A percentile compares a stretch with the other conserved stretches of the same genome.
phyloP scores from a whole-genome alignment of 1,140 invertebrate genomes.

The Penaeus japonicus region DNA sequence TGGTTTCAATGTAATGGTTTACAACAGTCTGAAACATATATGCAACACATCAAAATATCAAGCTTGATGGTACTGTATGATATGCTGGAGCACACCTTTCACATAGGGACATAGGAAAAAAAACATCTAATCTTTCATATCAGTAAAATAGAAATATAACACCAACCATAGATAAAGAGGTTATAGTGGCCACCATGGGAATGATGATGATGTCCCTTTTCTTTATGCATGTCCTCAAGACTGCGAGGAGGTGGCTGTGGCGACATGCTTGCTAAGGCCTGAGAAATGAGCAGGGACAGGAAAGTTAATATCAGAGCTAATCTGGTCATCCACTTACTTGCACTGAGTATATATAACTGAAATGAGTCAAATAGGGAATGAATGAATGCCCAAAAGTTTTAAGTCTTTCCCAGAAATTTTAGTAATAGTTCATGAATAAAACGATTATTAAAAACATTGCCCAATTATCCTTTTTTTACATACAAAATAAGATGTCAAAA shows the following conservation, averaged over 20 bases:
- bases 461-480: too few species aligned
- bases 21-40: neutral
- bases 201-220: constrained; percentile 56
- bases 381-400: too few species aligned
- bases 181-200: constrained; percentile 35
- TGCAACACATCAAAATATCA: too few species aligned
- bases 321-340: neutral
- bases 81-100: too few species aligned
- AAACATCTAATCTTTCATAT: neutral
- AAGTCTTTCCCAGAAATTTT: too few species aligned
- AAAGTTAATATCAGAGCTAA: neutral
- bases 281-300: neutral
- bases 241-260: constrained; percentile 37
- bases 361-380: too few species aligned
- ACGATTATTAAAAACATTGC: too few species aligned
- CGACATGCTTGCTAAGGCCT: constrained; percentile 51
- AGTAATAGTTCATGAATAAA: too few species aligned
- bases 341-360: too few species aligned
- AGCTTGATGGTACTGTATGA: too few species aligned
- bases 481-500: too few species aligned
- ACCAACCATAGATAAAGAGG: constrained; percentile 55
- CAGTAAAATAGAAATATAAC: constrained; percentile 85
- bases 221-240: constrained; percentile 58
- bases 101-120: neutral
- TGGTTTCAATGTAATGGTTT: neutral